Conservation (phyloP, 2,113 vertebrate genomes). For the Ammospiza nelsoni region DNA sequence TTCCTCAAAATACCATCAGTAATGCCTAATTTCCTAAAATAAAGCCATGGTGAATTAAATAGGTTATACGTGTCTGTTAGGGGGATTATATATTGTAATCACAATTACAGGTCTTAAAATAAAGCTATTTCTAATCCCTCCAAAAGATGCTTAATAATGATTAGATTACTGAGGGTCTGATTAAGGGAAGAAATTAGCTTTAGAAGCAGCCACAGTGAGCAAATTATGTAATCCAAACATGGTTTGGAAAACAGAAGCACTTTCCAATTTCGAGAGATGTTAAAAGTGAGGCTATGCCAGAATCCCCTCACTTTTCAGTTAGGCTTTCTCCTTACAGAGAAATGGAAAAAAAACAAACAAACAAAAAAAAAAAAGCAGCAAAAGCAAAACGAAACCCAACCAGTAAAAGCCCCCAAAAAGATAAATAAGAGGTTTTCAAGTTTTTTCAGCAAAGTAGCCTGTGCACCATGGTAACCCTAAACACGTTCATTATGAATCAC, state of each 20-base stretch:
- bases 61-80: conserved; percentile 4
- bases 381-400: not conserved
- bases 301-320: not conserved
- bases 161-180: conserved; percentile 56
- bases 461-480: not conserved
- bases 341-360: not conserved
- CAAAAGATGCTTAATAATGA: conserved; percentile 66
- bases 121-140: conserved; percentile 58
- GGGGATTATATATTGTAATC: conserved; percentile 55
- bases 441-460: not conserved
- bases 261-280: not conserved
- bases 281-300: not conserved
- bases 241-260: not conserved
- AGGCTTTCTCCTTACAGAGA: not conserved
- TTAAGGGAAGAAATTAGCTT: conserved; percentile 43
- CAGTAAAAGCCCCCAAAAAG: not conserved
- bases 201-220: conserved; percentile 26
- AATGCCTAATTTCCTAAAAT: conserved; percentile 47
- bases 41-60: conserved; percentile 30
- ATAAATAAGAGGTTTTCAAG: not conserved
- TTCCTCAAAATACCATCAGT: conserved; percentile 32
- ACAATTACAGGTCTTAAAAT: conserved; percentile 66
- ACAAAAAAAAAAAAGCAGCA: not conserved
- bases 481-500: not conserved
- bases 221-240: conserved; percentile 26